These are phyloP conservation scores for Cheilosia impressa DNA, from an alignment of 2,888 invertebrate species.

Conservation along the genomic window DNA sequence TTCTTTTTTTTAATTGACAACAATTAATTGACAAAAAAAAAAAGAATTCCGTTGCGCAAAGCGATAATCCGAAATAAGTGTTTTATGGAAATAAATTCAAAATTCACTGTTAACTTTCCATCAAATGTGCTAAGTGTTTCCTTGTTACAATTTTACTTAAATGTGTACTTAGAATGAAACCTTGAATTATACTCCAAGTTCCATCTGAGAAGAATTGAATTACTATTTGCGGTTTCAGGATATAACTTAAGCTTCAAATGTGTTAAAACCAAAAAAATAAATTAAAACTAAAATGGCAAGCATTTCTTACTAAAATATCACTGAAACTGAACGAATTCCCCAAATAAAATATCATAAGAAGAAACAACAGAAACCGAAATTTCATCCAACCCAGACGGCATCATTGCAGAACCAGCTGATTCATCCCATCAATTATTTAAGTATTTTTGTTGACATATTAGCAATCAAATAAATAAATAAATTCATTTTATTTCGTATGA, in stretches of 20 bases:
- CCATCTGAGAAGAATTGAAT: too few relatives aligned
- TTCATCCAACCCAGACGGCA: neutral
- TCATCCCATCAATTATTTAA: neutral
- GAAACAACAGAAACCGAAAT: too few relatives aligned
- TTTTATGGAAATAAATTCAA: neutral
- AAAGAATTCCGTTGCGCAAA: neutral
- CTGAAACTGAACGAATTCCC: neutral
- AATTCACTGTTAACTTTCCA: too few relatives aligned
- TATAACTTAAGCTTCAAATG: neutral
- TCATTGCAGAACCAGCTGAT: conserved; percentile 10
- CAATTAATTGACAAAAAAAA: neutral
- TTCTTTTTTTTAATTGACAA: too few relatives aligned
- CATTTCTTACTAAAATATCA: too few relatives aligned
- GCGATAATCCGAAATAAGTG: neutral
- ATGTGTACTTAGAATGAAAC: too few relatives aligned
- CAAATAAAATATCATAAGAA: neutral
- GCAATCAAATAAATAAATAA: too few relatives aligned
- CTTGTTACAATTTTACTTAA: neutral
- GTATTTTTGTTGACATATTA: neutral
- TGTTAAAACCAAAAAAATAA: too few relatives aligned
- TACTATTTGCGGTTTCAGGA: neutral
- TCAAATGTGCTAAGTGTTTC: too few relatives aligned
- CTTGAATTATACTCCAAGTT: too few relatives aligned
- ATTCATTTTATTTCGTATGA: too few relatives aligned
- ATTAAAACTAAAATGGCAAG: too few relatives aligned